A percentile compares a stretch with the other conserved stretches of the same genome.
Conservation (phyloP, 2,888 invertebrate genomes). For the Epinotia brunnichana region DNA sequence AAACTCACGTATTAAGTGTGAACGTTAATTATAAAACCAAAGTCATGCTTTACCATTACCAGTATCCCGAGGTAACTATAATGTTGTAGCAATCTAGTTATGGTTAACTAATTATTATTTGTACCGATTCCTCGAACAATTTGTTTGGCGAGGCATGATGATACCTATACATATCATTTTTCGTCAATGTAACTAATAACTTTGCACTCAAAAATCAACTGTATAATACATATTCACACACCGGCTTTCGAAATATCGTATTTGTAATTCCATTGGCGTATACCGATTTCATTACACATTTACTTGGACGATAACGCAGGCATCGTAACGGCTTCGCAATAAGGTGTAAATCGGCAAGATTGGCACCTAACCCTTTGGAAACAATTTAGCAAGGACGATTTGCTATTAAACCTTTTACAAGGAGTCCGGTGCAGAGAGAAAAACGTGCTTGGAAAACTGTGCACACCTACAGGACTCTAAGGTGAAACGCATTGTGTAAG, state of each 20-base stretch:
- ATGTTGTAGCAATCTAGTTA: too few species aligned
- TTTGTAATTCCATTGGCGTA: slow-evolving; percentile 34
- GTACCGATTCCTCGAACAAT: too few species aligned
- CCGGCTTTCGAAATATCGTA: background rate
- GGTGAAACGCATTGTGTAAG: background rate
- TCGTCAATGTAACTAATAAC: background rate
- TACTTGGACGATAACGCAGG: slow-evolving; percentile 30
- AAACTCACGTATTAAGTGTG: too few species aligned
- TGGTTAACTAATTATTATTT: too few species aligned
- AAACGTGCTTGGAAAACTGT: slow-evolving; percentile 36
- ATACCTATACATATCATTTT: too few species aligned
- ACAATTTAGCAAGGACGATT: slow-evolving; percentile 56
- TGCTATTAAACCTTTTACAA: slow-evolving; percentile 44
- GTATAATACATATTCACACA: slow-evolving; percentile 1
- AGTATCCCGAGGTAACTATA: too few species aligned
- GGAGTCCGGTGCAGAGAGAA: slow-evolving; percentile 39
- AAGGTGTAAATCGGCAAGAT: slow-evolving; percentile 39
- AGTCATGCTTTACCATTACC: too few species aligned
- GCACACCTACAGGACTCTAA: slow-evolving; percentile 6
- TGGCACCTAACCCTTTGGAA: slow-evolving; percentile 50
- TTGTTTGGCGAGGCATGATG: too few species aligned
- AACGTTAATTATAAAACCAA: too few species aligned
- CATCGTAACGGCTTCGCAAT: slow-evolving; percentile 36
- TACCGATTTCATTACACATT: slow-evolving; percentile 36
- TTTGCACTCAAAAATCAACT: background rate